phyloP scores from a whole-genome alignment of 2,113 vertebrate species.

The Neolamprologus devosi region DNA sequence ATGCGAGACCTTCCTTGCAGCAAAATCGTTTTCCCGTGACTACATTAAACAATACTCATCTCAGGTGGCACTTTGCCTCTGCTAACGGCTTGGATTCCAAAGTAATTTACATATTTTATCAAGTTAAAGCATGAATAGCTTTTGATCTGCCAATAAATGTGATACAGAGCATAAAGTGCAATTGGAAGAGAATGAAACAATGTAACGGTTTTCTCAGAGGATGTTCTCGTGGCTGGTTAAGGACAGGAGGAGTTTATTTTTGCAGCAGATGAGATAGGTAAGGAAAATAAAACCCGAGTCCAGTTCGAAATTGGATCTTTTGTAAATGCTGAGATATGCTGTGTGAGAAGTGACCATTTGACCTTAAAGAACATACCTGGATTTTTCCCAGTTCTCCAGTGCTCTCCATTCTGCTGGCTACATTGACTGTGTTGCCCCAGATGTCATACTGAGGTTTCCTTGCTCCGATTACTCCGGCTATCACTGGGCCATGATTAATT shows the following conservation, averaged over 20 bases:
- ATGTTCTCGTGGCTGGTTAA: not conserved
- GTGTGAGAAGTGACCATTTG: not conserved
- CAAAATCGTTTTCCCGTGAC: not conserved
- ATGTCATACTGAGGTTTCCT: conserved; percentile 98
- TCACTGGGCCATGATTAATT: conserved; percentile 93
- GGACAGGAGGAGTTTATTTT: not conserved
- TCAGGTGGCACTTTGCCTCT: not conserved
- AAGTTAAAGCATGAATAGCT: not conserved
- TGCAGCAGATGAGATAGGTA: not conserved
- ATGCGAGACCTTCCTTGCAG: not conserved
- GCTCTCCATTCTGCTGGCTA: conserved; percentile 95
- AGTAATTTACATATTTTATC: not conserved
- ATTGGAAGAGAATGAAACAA: not conserved
- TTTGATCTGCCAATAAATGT: not conserved
- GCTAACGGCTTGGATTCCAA: not conserved
- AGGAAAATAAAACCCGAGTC: not conserved
- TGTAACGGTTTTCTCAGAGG: not conserved
- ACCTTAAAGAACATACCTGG: conserved; percentile 74
- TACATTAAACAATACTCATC: not conserved
- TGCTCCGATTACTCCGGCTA: conserved; percentile 96
- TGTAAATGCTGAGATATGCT: not conserved
- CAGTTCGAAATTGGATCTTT: not conserved
- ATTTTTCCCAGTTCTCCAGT: conserved; percentile 94
- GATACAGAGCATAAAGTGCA: not conserved
- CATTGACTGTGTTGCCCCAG: conserved; percentile 97